Evolutionary conservation across 2,888 invertebrate genomes (phyloP), one percentile per base, ranked within the genome.

Genomic region (Hydropsyche betteni): DNA sequence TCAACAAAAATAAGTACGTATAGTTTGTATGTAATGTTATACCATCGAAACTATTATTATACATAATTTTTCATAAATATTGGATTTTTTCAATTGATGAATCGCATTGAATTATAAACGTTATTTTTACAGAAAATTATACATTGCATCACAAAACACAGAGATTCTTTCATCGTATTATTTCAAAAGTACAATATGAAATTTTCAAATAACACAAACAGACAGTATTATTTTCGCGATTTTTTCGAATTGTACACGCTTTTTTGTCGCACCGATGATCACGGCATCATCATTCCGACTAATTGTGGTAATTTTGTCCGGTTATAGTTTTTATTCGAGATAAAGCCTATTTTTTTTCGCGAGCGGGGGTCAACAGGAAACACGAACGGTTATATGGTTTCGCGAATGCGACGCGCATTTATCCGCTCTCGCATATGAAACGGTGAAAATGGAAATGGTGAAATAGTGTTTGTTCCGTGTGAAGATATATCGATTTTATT

Each of bases 331-430:
- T 73, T 74, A 78, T 72, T 55, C 44, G 64, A 64, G 64, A 77
- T 69, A 68, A 74, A 75, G 58, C 58, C 52, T 68, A 16, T 69
- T 69, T 14, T 44, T 64, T 44, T 44, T 44, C 7, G 6, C 44
- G 44, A 10, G 24, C 68, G 33, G 72, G 73, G 77, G 77, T 78
- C 77, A 74, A 76, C 76, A 74, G 77, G 77, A 78, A 76, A 64
- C 44, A 76, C 74, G 76, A 78, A 76, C 77, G 74, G 74, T 61
- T 76, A 73, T 69, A 14, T 69, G 51, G 24, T 24, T 14, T 69
- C 38, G 34, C 69, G 69, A 50, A 50, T 38, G 24, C 38, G 44
- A 38, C 44, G 36, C 33, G 10, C 24, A 53, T 53, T 51, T 51
- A 51, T 51, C 8, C 51, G 51, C 8, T 51, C 14, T 53, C 16